phyloP scores from a whole-genome alignment of 2,888 invertebrate genomes.

The Hyposoter didymator region DNA sequence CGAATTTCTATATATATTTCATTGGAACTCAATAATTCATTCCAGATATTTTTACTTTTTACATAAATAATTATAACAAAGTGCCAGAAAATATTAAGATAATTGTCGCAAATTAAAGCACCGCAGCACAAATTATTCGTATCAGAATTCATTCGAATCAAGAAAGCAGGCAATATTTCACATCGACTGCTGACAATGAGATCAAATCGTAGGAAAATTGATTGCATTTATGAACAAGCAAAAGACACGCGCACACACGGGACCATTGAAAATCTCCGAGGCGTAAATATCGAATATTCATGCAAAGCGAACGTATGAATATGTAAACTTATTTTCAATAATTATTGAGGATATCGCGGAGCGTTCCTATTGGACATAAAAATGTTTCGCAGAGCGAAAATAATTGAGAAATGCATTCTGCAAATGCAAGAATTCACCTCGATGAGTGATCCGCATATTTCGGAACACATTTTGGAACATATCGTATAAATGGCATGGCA shows the following conservation, averaged over 20 bases:
- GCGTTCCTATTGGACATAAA: constrained; percentile 5
- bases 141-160: not conserved
- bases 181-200: not conserved
- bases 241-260: not conserved
- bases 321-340: constrained; percentile 52
- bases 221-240: constrained; percentile 10
- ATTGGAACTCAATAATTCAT: not conserved
- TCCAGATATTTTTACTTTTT: not conserved
- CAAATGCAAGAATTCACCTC: not conserved
- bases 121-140: not conserved
- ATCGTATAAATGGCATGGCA: not conserved
- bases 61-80: not conserved
- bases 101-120: not conserved
- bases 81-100: too few relatives aligned
- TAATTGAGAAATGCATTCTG: constrained; percentile 50
- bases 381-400: constrained; percentile 22
- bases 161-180: not conserved
- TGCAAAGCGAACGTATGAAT: constrained; percentile 56
- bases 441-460: not conserved
- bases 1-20: too few relatives aligned
- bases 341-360: constrained; percentile 25
- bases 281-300: constrained; percentile 63
- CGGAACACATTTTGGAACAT: not conserved
- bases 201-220: constrained; percentile 13
- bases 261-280: not conserved